Evolutionary conservation across 2,797 vertebrate species (phyloP).

Genomic region (Tympanoctomys barrerae): DNA sequence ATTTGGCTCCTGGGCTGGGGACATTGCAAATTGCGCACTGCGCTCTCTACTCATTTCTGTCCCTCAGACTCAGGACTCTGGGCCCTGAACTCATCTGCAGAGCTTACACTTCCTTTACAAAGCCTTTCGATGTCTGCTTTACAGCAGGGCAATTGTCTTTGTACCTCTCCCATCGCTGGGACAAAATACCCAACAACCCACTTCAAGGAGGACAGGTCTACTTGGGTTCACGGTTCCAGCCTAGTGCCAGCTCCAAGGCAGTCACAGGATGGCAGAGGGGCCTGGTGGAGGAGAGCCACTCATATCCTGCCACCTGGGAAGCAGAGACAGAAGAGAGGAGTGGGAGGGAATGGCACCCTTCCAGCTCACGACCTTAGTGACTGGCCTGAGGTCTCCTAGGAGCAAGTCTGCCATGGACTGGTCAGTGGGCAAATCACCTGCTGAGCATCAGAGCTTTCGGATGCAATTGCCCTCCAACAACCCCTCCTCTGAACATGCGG

Average conservation of each 20-base stretch:
- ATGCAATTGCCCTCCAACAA: neutral
- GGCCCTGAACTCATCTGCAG: neutral
- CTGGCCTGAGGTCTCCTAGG: neutral
- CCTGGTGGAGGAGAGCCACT: neutral
- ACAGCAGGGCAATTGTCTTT: neutral
- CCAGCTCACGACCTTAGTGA: too few species aligned
- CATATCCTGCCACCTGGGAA: neutral
- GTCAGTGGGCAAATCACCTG: neutral
- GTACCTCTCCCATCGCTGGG: neutral
- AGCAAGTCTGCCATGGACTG: neutral
- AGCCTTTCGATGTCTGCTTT: slow-evolving; percentile 47
- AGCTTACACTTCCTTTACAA: neutral
- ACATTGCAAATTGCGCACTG: neutral
- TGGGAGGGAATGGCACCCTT: neutral
- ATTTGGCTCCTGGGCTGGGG: slow-evolving; percentile 7
- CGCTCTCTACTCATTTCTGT: neutral
- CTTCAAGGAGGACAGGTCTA: neutral
- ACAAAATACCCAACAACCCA: neutral
- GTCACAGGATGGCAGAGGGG: neutral
- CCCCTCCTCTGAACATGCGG: neutral
- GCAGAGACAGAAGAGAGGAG: neutral
- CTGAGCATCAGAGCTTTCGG: neutral
- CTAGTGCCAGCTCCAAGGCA: neutral
- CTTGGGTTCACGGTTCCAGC: neutral
- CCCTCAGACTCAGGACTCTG: neutral